Base-by-base conservation (phyloP, 2,113 vertebrate genomes). In the Seriola quinqueradiata region DNA sequence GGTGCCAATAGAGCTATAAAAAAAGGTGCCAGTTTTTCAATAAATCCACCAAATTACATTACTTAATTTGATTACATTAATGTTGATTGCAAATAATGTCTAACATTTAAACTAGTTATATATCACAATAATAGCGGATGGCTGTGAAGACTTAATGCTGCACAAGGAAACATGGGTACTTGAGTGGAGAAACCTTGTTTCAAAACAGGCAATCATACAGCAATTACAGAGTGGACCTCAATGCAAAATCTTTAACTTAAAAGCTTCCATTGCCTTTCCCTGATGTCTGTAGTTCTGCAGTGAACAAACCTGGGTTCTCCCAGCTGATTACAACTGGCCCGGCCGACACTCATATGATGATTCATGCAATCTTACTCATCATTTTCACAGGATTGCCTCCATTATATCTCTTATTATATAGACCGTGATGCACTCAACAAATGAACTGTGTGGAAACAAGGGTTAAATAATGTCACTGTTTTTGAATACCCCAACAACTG, bases 291-390 rank as follows among this genome's bases (percentile, higher is more conserved):
- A 34, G 69, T 44, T 73, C 58, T 61, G 32, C 73, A 42, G 67
- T 4, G 42, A 82, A 77, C 81, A 69, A 67, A 63, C 74, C 61
- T 14, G 10, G 25, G 42, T 32, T 81, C 85, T 78, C 69, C 32
- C 13, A 13, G 77, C 54, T 91, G 86, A 93, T 89, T 87, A 84
- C 65, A 32, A 1, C 7, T 7, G 17, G 46, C 63, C 86, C 32
- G 68, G 59, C 77, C 61, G 70, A 68, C 82, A 58, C 14, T 38
- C 19, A 14, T 46, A 58, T 59, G 70, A 21, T 83, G 77, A 89
- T 75, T 92, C 79, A 83, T 68, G 58, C 70, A 83, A 63, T 87
- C 69, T 76, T 83, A 78, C 79, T 80, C 82, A 86, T 87, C 79
- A 82, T 78, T 79, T 81, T 66, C 80, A 67, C 38, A 63, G 73